phyloP scores from a whole-genome alignment of 2,113 vertebrate genomes.

The Tetrao urogallus region DNA sequence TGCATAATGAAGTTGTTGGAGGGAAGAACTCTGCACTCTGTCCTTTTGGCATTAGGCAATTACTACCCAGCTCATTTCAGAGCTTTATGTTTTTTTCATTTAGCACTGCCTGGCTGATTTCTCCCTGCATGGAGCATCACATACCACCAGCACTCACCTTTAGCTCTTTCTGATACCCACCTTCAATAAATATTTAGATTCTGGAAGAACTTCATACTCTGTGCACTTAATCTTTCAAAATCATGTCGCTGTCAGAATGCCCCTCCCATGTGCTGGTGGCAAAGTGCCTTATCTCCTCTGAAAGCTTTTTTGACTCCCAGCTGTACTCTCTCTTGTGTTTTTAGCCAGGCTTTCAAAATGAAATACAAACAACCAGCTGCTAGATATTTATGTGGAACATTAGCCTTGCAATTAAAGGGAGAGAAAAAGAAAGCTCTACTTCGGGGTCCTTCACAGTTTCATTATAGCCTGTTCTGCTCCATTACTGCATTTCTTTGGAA shows the following conservation, averaged over 20 bases:
- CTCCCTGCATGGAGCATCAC: background rate
- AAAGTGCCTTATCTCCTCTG: slow-evolving; percentile 45
- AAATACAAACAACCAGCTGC: slow-evolving; percentile 64
- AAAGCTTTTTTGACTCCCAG: slow-evolving; percentile 64
- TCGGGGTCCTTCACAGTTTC: slow-evolving; percentile 26
- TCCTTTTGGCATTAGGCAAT: slow-evolving; percentile 12
- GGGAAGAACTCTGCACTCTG: background rate
- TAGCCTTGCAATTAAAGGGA: slow-evolving; percentile 59
- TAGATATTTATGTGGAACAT: slow-evolving; percentile 57
- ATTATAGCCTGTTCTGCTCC: slow-evolving; percentile 29
- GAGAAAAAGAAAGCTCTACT: slow-evolving; percentile 36
- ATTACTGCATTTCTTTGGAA: slow-evolving; percentile 10
- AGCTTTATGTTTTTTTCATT: background rate
- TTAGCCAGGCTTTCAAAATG: slow-evolving; percentile 43
- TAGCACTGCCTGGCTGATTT: background rate
- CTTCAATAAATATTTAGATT: slow-evolving; percentile 54
- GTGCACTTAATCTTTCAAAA: slow-evolving; percentile 38
- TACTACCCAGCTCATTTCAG: slow-evolving; percentile 1
- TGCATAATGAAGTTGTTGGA: background rate
- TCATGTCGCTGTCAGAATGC: background rate
- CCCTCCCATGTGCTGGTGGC: slow-evolving; percentile 6
- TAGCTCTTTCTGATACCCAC: background rate
- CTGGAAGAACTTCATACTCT: background rate
- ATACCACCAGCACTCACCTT: background rate
- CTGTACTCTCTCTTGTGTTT: slow-evolving; percentile 57